These are phyloP conservation scores for Ispidina picta DNA, from an alignment of 2,797 vertebrate species.

Conservation along the genomic window DNA sequence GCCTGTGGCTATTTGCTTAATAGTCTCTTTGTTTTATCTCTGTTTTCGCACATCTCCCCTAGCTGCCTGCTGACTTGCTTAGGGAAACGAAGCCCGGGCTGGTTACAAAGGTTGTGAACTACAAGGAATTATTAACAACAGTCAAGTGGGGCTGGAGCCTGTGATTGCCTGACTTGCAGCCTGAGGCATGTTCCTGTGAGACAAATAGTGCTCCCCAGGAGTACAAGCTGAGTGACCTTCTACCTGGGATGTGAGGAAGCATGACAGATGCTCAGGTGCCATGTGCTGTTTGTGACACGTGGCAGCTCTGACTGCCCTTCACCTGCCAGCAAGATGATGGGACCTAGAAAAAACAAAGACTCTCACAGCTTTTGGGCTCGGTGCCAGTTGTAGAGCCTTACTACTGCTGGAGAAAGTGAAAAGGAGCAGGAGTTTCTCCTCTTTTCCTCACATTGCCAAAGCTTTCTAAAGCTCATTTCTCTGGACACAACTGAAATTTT, in stretches of 20 bases:
- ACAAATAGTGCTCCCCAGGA: background rate
- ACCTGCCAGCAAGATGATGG: background rate
- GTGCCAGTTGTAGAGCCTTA: background rate
- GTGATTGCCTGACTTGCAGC: background rate
- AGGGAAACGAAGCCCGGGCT: background rate
- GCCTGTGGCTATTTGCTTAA: background rate
- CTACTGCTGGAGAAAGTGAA: background rate
- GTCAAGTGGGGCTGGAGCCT: background rate
- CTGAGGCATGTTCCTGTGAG: slow-evolving; percentile 1
- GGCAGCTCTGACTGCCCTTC: slow-evolving; percentile 18
- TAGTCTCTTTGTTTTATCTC: background rate
- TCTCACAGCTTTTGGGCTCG: background rate
- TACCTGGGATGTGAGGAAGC: slow-evolving; percentile 16
- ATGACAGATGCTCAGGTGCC: slow-evolving; percentile 27
- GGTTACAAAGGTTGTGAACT: slow-evolving; percentile 57
- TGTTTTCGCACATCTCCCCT: background rate
- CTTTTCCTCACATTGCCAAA: background rate
- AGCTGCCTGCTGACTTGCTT: background rate
- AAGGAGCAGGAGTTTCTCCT: background rate
- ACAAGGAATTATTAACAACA: slow-evolving; percentile 62
- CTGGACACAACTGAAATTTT: background rate
- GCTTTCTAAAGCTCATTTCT: background rate
- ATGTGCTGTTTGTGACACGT: slow-evolving; percentile 36
- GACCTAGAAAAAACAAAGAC: background rate
- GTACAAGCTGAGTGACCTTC: background rate